Evolutionary conservation across 2,888 invertebrate genomes (phyloP).

Genomic region (Phaedon cochleariae): DNA sequence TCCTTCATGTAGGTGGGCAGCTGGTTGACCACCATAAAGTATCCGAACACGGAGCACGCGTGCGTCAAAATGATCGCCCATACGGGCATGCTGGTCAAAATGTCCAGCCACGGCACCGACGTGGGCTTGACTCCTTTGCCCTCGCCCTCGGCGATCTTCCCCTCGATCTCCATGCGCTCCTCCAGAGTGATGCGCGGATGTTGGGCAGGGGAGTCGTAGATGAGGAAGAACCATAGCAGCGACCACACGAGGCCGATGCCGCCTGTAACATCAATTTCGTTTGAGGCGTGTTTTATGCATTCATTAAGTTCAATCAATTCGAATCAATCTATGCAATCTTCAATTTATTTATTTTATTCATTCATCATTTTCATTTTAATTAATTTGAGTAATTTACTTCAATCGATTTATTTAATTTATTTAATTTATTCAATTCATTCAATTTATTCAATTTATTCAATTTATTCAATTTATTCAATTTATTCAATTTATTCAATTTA

Average conservation of each 20-base stretch:
- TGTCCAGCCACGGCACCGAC: slow-evolving; percentile 77
- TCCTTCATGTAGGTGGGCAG: slow-evolving; percentile 87
- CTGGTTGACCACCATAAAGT: slow-evolving; percentile 88
- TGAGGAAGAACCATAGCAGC: slow-evolving; percentile 79
- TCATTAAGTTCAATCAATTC: too few species aligned
- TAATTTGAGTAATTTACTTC: too few species aligned
- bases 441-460: too few species aligned
- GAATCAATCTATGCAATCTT: too few species aligned
- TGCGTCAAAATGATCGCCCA: slow-evolving; percentile 89
- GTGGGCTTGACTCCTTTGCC: slow-evolving; percentile 56
- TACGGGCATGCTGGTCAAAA: slow-evolving; percentile 77
- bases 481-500: too few species aligned
- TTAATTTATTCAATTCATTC: too few species aligned
- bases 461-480: too few species aligned
- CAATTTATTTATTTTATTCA: too few species aligned
- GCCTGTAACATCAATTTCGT: slow-evolving; percentile 59
- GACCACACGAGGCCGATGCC: slow-evolving; percentile 83
- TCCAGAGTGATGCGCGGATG: slow-evolving; percentile 82
- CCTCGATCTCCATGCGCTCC: slow-evolving; percentile 74
- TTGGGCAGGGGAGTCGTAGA: slow-evolving; percentile 82
- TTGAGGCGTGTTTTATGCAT: too few species aligned
- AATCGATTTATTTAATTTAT: too few species aligned
- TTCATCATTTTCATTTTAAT: too few species aligned
- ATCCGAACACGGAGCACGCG: slow-evolving; percentile 85
- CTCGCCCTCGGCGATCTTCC: slow-evolving; percentile 67